Conservation (phyloP, 2,113 vertebrate genomes). For the Perca flavescens region DNA sequence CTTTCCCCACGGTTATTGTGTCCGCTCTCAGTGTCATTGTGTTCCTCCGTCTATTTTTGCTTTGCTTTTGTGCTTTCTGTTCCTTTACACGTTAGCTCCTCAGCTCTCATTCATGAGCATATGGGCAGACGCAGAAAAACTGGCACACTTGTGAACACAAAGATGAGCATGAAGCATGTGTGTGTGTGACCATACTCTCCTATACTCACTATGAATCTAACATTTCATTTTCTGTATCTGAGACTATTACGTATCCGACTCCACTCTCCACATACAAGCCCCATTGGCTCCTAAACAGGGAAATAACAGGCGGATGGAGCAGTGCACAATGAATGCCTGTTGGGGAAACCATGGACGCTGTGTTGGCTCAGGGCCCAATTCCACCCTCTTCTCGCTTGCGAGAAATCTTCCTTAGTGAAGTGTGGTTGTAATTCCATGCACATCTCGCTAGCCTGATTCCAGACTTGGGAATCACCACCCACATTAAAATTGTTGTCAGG, state of each 20-base stretch:
- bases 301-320: conserved; percentile 50
- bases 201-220: conserved; percentile 39
- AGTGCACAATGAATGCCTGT: conserved; percentile 65
- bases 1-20: conserved; percentile 45
- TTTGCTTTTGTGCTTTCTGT: conserved; percentile 50
- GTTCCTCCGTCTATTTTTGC: conserved; percentile 60
- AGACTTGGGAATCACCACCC: conserved; percentile 57
- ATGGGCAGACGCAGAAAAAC: conserved; percentile 43
- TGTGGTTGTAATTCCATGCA: conserved; percentile 73
- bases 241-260: conserved; percentile 40
- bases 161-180: conserved; percentile 27
- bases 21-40: conserved; percentile 50
- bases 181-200: conserved; percentile 30
- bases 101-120: conserved; percentile 53
- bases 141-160: conserved; percentile 57
- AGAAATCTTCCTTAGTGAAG: conserved; percentile 67
- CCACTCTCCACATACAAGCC: conserved; percentile 45
- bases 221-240: conserved; percentile 50
- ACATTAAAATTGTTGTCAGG: conserved; percentile 54
- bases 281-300: conserved; percentile 63
- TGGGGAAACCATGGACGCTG: conserved; percentile 60
- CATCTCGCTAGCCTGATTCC: conserved; percentile 62
- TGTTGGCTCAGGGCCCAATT: conserved; percentile 63
- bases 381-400: conserved; percentile 39
- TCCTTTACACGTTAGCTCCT: conserved; percentile 31